These are phyloP conservation scores for Caenorhabditis panamensis DNA, from an alignment of 2,888 invertebrate species.

Conservation along the genomic window DNA sequence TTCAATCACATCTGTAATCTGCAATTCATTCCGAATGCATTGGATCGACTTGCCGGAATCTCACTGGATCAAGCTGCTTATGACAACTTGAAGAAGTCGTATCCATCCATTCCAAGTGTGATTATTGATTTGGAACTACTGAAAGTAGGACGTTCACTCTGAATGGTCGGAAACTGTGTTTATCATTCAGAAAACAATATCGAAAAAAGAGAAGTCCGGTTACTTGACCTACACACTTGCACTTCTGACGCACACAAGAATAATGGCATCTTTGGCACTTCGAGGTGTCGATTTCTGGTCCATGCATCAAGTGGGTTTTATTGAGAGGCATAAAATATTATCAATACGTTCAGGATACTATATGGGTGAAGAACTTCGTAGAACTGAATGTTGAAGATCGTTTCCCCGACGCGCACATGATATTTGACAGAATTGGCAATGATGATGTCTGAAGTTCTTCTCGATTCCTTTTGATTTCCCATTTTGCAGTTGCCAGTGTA, in stretches of 20 bases:
- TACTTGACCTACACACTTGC: slow-evolving; percentile 35
- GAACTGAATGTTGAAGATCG: slow-evolving; percentile 37
- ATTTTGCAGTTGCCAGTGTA: slow-evolving; percentile 28
- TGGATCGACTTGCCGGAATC: slow-evolving; percentile 26
- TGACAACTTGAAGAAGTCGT: not conserved
- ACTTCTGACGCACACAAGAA: slow-evolving; percentile 30
- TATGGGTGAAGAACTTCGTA: slow-evolving; percentile 41
- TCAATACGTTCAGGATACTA: slow-evolving; percentile 21
- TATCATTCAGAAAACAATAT: slow-evolving; percentile 9
- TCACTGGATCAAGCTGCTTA: slow-evolving; percentile 27
- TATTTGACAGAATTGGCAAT: slow-evolving; percentile 46
- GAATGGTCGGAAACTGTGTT: no score
- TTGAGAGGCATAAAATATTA: no score
- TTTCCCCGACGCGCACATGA: slow-evolving; percentile 11
- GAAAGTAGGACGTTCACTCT: not conserved
- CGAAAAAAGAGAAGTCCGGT: slow-evolving; percentile 7
- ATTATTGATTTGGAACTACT: slow-evolving; percentile 17
- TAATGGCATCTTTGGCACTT: slow-evolving; percentile 22
- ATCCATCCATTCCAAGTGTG: slow-evolving; percentile 27
- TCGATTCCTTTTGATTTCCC: not conserved
- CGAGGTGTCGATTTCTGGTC: slow-evolving; percentile 49
- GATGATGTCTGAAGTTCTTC: slow-evolving; percentile 3
- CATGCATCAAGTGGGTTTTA: slow-evolving; percentile 34
- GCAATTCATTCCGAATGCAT: slow-evolving; percentile 35
- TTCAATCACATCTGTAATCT: slow-evolving; percentile 45